Conservation (phyloP, 1,140 invertebrate species). For the Thereuonema tuberculata region DNA sequence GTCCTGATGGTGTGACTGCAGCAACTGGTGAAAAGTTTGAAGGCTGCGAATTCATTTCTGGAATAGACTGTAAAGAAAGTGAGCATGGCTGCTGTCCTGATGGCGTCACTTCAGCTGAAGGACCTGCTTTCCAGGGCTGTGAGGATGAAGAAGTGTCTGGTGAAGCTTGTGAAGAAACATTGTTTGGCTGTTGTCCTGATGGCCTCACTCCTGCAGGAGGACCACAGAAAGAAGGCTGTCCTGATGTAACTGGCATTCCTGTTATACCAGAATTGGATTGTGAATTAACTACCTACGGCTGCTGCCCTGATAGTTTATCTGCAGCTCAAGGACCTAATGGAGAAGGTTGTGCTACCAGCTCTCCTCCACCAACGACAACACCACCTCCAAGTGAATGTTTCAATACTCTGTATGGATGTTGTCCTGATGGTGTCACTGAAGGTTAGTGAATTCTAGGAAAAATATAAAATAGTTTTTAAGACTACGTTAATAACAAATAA, state of each 20-base stretch:
- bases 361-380: conserved; percentile 25
- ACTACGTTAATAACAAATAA: too few species aligned
- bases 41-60: conserved; percentile 50
- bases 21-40: conserved; percentile 55
- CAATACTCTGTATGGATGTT: conserved; percentile 40
- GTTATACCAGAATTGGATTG: conserved; percentile 34
- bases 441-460: not conserved
- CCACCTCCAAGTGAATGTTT: conserved; percentile 36
- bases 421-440: conserved; percentile 34
- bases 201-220: conserved; percentile 39
- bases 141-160: conserved; percentile 46
- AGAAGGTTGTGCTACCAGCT: conserved; percentile 31
- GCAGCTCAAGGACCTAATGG: conserved; percentile 48
- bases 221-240: conserved; percentile 50
- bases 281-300: conserved; percentile 57
- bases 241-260: conserved; percentile 31
- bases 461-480: not conserved
- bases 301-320: conserved; percentile 68
- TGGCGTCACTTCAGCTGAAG: conserved; percentile 29
- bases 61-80: conserved; percentile 41
- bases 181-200: conserved; percentile 63
- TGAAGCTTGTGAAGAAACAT: conserved; percentile 16
- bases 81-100: conserved; percentile 35
- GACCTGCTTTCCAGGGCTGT: conserved; percentile 19
- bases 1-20: conserved; percentile 67